Evolutionary conservation across 2,113 vertebrate genomes (phyloP), one percentile per base, ranked within the genome.

Genomic region (Equus quagga): DNA sequence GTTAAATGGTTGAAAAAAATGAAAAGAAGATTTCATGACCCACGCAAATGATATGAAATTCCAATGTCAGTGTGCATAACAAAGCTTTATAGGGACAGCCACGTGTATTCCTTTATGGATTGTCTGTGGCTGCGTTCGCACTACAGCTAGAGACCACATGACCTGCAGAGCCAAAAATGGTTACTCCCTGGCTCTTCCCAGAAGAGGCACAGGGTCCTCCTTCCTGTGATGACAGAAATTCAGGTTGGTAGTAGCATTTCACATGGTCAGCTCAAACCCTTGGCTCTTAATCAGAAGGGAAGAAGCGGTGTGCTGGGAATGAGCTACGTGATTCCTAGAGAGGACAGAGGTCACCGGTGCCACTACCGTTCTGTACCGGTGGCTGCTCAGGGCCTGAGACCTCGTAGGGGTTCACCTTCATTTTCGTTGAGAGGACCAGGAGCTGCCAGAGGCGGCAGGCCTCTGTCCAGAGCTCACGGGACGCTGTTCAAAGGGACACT

Each of bases 41-140:
- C 11, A 1, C 49, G 84, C 58, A 36, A 89, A 90, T 8, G 7
- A 33, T 23, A 19, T 51, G 33, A 73, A 83, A 65, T 18, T 41
- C 62, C 54, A 73, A 0, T 12, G 3, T 81, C 46, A 10, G 54
- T 23, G 33, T 58, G 15, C 18, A 4, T 0, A 21, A 21, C 33
- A 62, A 76, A 87, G 75, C 28, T 54, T 26, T 76, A 28, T 26
- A 8, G 10, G 54, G n/a, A 83, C 26, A 28, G 81, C 56, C 36
- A 44, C 5, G 0, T 7, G 10, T 4, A 4, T 58, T 24, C 21
- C 2, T 78, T 81, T 41, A 31, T 1, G 2, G 17, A 26, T 5
- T 4, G 14, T 9, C 5, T 28, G 6, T 2, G 19, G 19, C 44
- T 56, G 33, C 46, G 58, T 78, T 44, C 18, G 21, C 23, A 11